Evolutionary conservation across 2,113 vertebrate genomes (phyloP).

Genomic region (Laticauda laticaudata): DNA sequence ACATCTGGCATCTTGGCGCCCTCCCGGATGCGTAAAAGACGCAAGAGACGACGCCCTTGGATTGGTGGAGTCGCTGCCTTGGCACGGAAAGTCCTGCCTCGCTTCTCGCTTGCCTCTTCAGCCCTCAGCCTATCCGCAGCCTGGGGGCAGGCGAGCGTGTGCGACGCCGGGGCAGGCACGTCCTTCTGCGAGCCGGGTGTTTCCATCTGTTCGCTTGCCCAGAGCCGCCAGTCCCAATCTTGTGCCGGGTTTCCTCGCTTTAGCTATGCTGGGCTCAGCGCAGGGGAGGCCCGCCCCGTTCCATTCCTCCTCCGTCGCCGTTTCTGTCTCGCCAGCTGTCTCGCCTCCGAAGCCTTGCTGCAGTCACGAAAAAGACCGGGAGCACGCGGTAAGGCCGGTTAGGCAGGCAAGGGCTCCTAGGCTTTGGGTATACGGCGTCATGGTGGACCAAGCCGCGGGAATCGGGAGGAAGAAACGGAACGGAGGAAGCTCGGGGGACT

Average conservation of each 20-base stretch:
- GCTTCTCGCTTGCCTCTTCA: not conserved
- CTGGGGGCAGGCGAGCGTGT: not conserved
- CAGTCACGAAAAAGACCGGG: conserved; percentile 23
- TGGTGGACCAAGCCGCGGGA: not conserved
- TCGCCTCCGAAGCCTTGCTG: conserved; percentile 10
- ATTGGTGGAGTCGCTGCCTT: conserved; percentile 4
- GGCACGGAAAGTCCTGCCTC: not conserved
- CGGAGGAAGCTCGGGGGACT: not conserved
- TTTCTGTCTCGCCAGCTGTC: not conserved
- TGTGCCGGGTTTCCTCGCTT: not conserved
- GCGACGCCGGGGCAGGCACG: not conserved
- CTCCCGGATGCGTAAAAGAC: not conserved
- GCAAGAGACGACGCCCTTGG: not conserved
- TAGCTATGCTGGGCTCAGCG: conserved; percentile 13
- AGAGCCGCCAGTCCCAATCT: not conserved
- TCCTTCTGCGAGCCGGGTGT: not conserved
- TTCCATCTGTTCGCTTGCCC: not conserved
- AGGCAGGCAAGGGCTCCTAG: not conserved
- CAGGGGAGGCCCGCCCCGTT: conserved; percentile 16
- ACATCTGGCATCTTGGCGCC: not conserved
- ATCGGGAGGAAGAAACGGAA: not conserved
- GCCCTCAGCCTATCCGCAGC: conserved; percentile 15
- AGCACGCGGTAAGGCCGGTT: conserved; percentile 7
- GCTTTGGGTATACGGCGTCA: not conserved
- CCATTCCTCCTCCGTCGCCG: not conserved